These are phyloP conservation scores for Empis stercorea DNA, from an alignment of 2,888 invertebrate species.

Conservation along the genomic window DNA sequence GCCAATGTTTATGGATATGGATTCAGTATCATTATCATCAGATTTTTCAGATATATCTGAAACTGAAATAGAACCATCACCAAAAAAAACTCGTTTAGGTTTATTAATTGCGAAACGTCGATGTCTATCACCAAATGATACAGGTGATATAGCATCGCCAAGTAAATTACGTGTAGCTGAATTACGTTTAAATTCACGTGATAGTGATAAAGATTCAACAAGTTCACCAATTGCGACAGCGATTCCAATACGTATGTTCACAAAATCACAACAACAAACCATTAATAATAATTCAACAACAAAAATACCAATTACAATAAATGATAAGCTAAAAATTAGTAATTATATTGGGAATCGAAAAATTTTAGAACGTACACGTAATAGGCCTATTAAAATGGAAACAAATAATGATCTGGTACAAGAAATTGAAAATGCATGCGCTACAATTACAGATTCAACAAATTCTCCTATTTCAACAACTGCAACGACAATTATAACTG, in stretches of 20 bases:
- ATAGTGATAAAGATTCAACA: constrained; percentile 40
- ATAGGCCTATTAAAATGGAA: constrained; percentile 4
- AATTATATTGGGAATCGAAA: no score
- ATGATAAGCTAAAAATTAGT: neutral
- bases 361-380: neutral
- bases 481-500: constrained; percentile 15
- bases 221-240: constrained; percentile 5
- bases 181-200: constrained; percentile 49
- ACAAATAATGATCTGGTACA: neutral
- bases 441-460: neutral
- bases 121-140: constrained; percentile 24
- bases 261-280: neutral
- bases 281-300: constrained; percentile 8
- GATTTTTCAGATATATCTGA: constrained; percentile 47
- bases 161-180: constrained; percentile 57
- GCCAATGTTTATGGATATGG: constrained; percentile 30
- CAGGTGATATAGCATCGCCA: constrained; percentile 47
- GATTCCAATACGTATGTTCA: constrained; percentile 16
- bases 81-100: constrained; percentile 49
- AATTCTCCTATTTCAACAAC: constrained; percentile 7
- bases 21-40: constrained; percentile 31
- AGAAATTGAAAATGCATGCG: neutral
- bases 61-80: constrained; percentile 58
- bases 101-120: constrained; percentile 40
- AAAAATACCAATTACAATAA: neutral